Conservation (phyloP, 2,888 invertebrate genomes). For the Ceramica pisi region DNA sequence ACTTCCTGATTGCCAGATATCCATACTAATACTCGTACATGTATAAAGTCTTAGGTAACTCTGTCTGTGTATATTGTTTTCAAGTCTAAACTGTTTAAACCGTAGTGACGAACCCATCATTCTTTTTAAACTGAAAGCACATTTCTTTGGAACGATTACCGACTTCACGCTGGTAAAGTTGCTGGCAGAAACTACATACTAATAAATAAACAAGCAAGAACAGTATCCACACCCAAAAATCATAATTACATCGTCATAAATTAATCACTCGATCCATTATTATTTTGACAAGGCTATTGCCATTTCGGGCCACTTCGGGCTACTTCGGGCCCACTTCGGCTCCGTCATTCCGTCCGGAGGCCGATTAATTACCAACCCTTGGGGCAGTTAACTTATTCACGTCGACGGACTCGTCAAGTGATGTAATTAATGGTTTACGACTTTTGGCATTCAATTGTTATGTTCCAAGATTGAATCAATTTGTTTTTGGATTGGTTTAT, state of each 20-base stretch:
- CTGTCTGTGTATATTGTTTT: too few species aligned
- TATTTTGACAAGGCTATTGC: constrained; percentile 49
- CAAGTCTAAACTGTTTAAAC: too few species aligned
- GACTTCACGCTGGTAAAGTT: too few species aligned
- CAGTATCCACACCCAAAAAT: neutral
- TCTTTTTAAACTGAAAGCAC: too few species aligned
- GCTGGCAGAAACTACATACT: neutral
- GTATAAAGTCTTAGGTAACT: too few species aligned
- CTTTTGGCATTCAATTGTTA: constrained; percentile 36
- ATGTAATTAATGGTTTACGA: constrained; percentile 61
- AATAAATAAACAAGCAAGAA: neutral
- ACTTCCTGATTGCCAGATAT: too few species aligned
- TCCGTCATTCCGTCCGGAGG: constrained; percentile 29
- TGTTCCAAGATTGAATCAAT: constrained; percentile 34
- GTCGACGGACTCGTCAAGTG: constrained; percentile 46
- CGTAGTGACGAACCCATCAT: too few species aligned
- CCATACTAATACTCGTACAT: too few species aligned
- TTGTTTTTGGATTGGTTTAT: constrained; percentile 14
- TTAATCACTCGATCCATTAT: constrained; percentile 37
- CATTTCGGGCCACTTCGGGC: constrained; percentile 24
- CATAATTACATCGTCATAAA: constrained; percentile 13
- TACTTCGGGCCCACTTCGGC: constrained; percentile 10
- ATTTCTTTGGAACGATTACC: too few species aligned
- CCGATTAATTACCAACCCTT: constrained; percentile 61
- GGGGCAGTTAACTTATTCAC: constrained; percentile 56